Conservation (phyloP, 2,888 invertebrate genomes). For the Eumerus sabulonum region DNA sequence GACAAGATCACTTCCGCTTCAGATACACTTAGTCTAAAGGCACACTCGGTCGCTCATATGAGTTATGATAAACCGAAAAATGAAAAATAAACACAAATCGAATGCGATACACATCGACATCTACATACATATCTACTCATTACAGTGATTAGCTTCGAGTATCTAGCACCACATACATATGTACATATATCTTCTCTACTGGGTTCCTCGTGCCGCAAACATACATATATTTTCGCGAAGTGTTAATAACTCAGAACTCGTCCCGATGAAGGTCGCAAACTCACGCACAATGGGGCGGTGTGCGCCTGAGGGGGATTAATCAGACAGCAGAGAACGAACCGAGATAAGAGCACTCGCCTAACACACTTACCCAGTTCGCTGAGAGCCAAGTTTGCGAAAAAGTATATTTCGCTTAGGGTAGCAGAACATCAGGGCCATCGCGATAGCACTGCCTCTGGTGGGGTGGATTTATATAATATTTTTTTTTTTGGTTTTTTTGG, state of each 20-base stretch:
- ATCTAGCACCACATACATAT: constrained; percentile 16
- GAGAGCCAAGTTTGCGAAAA: constrained; percentile 33
- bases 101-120: constrained; percentile 37
- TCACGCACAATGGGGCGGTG: constrained; percentile 60
- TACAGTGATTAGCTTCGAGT: constrained; percentile 37
- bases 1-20: constrained; percentile 59
- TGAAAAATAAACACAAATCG: constrained; percentile 21
- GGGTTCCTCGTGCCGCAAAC: constrained; percentile 48
- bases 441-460: too few relatives aligned
- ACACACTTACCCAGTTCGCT: constrained; percentile 61
- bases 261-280: constrained; percentile 57
- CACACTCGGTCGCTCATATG: neutral
- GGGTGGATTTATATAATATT: too few relatives aligned
- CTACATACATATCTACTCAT: constrained; percentile 21
- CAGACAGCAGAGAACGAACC: constrained; percentile 8
- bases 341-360: constrained; percentile 54
- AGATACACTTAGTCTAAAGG: constrained; percentile 35
- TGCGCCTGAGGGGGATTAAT: constrained; percentile 43
- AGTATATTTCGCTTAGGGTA: constrained; percentile 36
- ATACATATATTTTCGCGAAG: constrained; percentile 51
- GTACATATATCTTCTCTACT: constrained; percentile 14
- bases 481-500: too few relatives aligned
- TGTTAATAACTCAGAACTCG: constrained; percentile 67
- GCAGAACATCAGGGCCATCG: constrained; percentile 13
- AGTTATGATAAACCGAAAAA: neutral